Base-by-base conservation (phyloP, 2,888 invertebrate genomes). In the Podabrus alpinus region DNA sequence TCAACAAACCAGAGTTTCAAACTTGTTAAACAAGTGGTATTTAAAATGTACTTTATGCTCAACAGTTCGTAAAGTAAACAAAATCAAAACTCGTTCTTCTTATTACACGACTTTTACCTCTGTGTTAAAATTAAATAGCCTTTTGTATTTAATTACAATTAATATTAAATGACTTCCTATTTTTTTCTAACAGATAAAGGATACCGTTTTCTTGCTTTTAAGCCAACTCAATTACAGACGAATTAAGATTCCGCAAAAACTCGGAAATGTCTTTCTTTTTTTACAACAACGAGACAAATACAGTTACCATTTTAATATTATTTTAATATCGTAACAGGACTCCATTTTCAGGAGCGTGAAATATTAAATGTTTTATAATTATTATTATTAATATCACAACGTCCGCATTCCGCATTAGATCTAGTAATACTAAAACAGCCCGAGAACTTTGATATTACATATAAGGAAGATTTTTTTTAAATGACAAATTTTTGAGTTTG, bases 71-170 rank as follows among this genome's bases (percentile, higher is more conserved):
- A 72, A 75, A 75, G 69, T 68, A 72, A 75, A 70, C 69, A 75
- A 75, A 75, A 75, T 69, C 68, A 75, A 29, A 72, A 69, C 69
- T 64, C 70, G 72, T 72, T 75, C 72, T 19, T 69, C 69, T 75
- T 75, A 75, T 75, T 69, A 72, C 72, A 72, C 71, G 59, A 75
- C 75, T 75, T 75, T 75, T 75, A 75, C 75, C 75, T 75, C 64
- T 61, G 68, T 71, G 29, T 62, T 71, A 45, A 45, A 45, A 45
- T 45, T 45, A 45, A 45, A 45, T 45, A 45, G 45, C 45, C 45
- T 45, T 45, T 45, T 45, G 45, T 45, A 45, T 45, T 45, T 45
- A 45, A 45, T 45, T 45, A 45, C 45, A 45, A 45, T 45, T 45
- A 45, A 45, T 45, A 45, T 45, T 45, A 45, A 45, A 45, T 45